phyloP scores from a whole-genome alignment of 2,113 vertebrate genomes.

The Pimephales promelas region DNA sequence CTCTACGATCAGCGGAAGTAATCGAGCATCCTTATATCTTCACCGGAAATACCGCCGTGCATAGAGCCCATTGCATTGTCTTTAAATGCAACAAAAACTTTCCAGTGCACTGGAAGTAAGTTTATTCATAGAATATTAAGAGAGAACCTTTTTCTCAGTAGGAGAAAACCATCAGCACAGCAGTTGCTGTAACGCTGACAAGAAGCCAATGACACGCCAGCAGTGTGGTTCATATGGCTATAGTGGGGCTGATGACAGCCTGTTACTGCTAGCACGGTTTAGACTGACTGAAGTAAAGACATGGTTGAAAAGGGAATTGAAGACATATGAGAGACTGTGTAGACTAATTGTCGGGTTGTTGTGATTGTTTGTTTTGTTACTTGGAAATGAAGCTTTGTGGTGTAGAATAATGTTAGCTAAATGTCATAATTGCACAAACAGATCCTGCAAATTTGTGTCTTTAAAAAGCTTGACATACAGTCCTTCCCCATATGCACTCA shows the following conservation, averaged over 20 bases:
- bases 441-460: not conserved
- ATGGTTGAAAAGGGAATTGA: conserved; percentile 5
- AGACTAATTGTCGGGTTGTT: conserved; percentile 16
- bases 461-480: not conserved
- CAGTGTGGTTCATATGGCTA: conserved; percentile 12
- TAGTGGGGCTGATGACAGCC: not conserved
- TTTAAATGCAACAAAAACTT: not conserved
- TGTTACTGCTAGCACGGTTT: not conserved
- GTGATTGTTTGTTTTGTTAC: conserved; percentile 42
- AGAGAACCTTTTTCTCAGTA: not conserved
- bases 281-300: conserved; percentile 2
- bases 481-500: conserved; percentile 18
- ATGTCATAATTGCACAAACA: conserved; percentile 7
- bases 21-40: too few relatives aligned
- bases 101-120: not conserved
- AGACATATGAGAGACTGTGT: not conserved
- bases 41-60: too few relatives aligned
- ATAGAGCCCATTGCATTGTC: too few relatives aligned
- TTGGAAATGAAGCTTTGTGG: conserved; percentile 43
- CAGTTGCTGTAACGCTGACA: not conserved
- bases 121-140: not conserved
- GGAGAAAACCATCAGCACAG: not conserved
- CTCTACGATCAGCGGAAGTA: too few relatives aligned
- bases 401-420: conserved; percentile 11
- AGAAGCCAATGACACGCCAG: not conserved